phyloP scores from a whole-genome alignment of 1,140 invertebrate species.

The Achroia grisella region DNA sequence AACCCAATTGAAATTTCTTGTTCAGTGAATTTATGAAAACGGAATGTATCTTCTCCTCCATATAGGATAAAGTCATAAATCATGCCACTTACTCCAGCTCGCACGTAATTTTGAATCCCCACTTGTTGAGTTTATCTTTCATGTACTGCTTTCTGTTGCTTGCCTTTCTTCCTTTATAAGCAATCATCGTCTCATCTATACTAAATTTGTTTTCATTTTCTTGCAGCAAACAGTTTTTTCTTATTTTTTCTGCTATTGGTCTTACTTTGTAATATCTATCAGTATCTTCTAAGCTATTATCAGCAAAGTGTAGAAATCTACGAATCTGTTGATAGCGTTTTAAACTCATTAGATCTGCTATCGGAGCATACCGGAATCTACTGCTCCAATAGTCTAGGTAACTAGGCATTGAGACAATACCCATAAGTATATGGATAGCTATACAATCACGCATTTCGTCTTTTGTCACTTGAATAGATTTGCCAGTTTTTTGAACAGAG shows the following conservation, averaged over 20 bases:
- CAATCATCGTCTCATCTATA: slow-evolving; percentile 23
- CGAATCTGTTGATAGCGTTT: slow-evolving; percentile 31
- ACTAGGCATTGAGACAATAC: slow-evolving; percentile 11
- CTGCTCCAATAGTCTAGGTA: slow-evolving; percentile 15
- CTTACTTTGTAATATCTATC: slow-evolving; percentile 27
- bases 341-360: slow-evolving; percentile 25
- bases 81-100: slow-evolving; percentile 27
- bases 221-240: slow-evolving; percentile 19
- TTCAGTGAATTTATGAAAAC: slow-evolving; percentile 14
- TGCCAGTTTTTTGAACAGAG: slow-evolving; percentile 11
- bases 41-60: slow-evolving; percentile 27
- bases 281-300: slow-evolving; percentile 14
- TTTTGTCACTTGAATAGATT: slow-evolving; percentile 3
- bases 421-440: slow-evolving; percentile 13
- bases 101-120: slow-evolving; percentile 41
- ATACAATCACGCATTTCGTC: slow-evolving; percentile 13
- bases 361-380: slow-evolving; percentile 11
- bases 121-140: slow-evolving; percentile 25
- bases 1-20: slow-evolving; percentile 22
- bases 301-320: slow-evolving; percentile 24
- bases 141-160: slow-evolving; percentile 34
- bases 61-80: slow-evolving; percentile 57
- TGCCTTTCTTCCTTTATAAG: slow-evolving; percentile 22
- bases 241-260: slow-evolving; percentile 22
- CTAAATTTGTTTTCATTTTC: slow-evolving; percentile 19